Evolutionary conservation across 2,888 invertebrate species (phyloP).

Genomic region (Rapana venosa): DNA sequence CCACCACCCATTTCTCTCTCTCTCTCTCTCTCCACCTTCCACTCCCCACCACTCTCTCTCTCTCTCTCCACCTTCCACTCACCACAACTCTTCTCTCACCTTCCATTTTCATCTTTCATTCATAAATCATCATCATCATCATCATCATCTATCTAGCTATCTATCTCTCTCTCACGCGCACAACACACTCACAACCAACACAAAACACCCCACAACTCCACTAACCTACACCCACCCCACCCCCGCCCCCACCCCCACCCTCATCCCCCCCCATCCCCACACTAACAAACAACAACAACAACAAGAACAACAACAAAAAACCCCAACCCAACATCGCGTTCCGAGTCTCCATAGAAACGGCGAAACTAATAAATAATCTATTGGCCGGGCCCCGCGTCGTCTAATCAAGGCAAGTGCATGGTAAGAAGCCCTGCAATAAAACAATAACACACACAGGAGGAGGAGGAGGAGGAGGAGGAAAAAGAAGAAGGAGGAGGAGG

Average conservation of each 20-base stretch:
- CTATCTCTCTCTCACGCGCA: no score
- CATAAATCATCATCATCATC: no score
- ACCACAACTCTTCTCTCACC: neutral
- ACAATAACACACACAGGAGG: neutral
- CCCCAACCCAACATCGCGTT: no score
- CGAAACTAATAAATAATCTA: constrained; percentile 22
- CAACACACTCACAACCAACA: no score
- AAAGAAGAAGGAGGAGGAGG: neutral
- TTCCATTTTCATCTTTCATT: no score
- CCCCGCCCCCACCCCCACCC: no score
- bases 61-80: neutral
- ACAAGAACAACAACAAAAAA: no score
- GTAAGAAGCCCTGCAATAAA: neutral
- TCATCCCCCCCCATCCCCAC: no score
- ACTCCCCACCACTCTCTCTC: neutral
- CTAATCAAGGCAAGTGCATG: neutral
- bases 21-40: neutral
- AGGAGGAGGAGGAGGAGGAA: neutral
- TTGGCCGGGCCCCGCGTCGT: neutral
- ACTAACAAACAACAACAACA: no score
- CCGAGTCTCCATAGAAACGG: neutral
- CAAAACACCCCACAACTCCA: no score
- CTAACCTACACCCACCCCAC: no score
- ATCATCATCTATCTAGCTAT: no score
- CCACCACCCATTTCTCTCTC: neutral